A percentile compares a stretch with the other conserved stretches of the same genome.
Evolutionary conservation across 2,797 vertebrate genomes (phyloP).

Genomic region (Sternotherus odoratus): DNA sequence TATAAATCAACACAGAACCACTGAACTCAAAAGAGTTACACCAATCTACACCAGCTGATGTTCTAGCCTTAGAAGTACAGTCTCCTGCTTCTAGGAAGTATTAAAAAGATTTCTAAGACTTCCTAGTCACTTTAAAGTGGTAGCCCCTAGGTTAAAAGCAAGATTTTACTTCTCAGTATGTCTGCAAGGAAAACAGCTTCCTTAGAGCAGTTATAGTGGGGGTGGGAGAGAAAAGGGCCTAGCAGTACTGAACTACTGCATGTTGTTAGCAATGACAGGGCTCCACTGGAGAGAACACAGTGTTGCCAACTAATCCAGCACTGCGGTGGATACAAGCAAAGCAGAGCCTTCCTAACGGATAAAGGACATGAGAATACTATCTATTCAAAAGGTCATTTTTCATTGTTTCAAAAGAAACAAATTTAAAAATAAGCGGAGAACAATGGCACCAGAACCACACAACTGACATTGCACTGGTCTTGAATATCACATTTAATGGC

Average conservation of each 20-base stretch:
- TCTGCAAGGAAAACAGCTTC: not conserved
- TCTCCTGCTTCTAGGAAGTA: not conserved
- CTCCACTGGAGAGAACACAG: not conserved
- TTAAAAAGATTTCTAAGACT: accelerated
- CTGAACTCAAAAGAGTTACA: not conserved
- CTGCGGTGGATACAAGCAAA: not conserved
- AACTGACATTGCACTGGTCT: not conserved
- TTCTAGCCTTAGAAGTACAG: not conserved
- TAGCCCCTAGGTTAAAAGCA: not conserved
- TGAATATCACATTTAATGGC: not conserved
- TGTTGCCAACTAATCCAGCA: not conserved
- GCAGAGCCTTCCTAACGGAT: accelerated
- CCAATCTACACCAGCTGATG: not conserved
- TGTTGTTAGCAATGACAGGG: not conserved
- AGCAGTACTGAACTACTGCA: not conserved
- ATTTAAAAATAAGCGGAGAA: accelerated
- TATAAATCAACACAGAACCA: not conserved
- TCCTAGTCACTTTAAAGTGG: accelerated
- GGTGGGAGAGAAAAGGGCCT: conserved; percentile 6
- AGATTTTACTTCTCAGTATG: not conserved
- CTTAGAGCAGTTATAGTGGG: not conserved
- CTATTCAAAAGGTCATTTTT: not conserved
- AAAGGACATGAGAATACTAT: not conserved
- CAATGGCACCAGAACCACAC: not conserved
- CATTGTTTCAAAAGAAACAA: not conserved